A percentile compares a stretch with the other conserved stretches of the same genome.
Evolutionary conservation across 2,113 vertebrate genomes (phyloP).

Genomic region (Pelecanus crispus): DNA sequence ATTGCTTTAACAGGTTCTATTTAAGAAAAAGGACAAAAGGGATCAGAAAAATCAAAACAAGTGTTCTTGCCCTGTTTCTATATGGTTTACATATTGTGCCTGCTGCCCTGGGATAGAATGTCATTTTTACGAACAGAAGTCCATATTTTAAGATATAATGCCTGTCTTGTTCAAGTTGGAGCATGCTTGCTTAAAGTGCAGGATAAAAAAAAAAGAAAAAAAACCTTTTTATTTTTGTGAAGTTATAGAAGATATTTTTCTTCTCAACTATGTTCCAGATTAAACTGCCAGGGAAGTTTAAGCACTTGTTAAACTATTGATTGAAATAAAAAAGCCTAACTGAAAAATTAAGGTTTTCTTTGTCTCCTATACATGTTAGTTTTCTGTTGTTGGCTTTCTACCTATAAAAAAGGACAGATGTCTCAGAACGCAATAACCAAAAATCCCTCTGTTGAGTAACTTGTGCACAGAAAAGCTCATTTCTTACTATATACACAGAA

Average conservation of each 20-base stretch:
- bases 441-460: neutral
- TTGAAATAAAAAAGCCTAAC: conserved; percentile 52
- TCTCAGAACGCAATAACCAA: neutral
- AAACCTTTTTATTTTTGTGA: conserved; percentile 55
- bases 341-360: neutral
- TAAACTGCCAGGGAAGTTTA: conserved; percentile 47
- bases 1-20: neutral
- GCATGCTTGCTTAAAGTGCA: conserved; percentile 16
- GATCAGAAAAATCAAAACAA: neutral
- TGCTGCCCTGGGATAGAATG: neutral
- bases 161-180: neutral
- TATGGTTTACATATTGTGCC: neutral
- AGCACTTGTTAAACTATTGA: conserved; percentile 49
- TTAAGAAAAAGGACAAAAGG: conserved; percentile 12
- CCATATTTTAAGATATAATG: neutral
- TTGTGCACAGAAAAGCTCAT: neutral
- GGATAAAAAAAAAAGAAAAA: neutral
- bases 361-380: neutral
- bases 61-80: neutral
- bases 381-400: neutral
- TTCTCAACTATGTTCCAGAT: conserved; percentile 35
- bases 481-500: neutral
- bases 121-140: neutral
- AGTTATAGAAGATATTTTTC: conserved; percentile 46
- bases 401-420: neutral